Conservation (phyloP, 2,888 invertebrate species). For the Anorthoa munda region DNA sequence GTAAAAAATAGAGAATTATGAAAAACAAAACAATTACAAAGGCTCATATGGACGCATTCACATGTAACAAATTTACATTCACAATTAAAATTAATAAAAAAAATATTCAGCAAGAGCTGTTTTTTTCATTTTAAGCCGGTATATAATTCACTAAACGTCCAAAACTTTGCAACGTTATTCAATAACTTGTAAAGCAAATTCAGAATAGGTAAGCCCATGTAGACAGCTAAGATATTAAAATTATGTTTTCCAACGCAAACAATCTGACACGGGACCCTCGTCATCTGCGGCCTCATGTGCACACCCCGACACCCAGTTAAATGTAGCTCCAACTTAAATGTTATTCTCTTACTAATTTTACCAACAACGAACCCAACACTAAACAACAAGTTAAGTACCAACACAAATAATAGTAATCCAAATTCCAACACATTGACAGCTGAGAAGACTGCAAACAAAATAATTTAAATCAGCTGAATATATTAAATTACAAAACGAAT, state of each 20-base stretch:
- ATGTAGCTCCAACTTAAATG: slow-evolving; percentile 75
- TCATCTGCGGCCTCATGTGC: slow-evolving; percentile 82
- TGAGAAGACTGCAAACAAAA: slow-evolving; percentile 45
- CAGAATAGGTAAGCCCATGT: slow-evolving; percentile 74
- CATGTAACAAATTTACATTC: slow-evolving; percentile 2
- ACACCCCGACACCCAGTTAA: slow-evolving; percentile 75
- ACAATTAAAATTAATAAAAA: slow-evolving; percentile 18
- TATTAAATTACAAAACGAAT: slow-evolving; percentile 43
- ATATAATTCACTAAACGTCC: slow-evolving; percentile 55
- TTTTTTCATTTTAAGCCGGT: slow-evolving; percentile 36
- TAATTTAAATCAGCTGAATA: slow-evolving; percentile 58
- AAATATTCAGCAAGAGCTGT: slow-evolving; percentile 15
- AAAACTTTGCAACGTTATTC: slow-evolving; percentile 61
- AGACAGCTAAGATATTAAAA: slow-evolving; percentile 81
- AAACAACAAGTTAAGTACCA: not conserved
- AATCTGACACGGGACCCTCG: slow-evolving; percentile 78
- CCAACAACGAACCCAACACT: slow-evolving; percentile 39
- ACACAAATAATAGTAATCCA: slow-evolving; percentile 21
- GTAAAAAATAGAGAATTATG: not conserved
- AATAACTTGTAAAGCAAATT: slow-evolving; percentile 69
- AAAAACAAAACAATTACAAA: slow-evolving; percentile 10
- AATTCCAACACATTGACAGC: slow-evolving; percentile 25
- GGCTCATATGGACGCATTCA: not conserved
- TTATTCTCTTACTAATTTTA: slow-evolving; percentile 59
- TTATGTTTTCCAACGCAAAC: slow-evolving; percentile 79